These are phyloP conservation scores for Piezodorus guildinii DNA, from an alignment of 1,140 invertebrate species.

Conservation along the genomic window DNA sequence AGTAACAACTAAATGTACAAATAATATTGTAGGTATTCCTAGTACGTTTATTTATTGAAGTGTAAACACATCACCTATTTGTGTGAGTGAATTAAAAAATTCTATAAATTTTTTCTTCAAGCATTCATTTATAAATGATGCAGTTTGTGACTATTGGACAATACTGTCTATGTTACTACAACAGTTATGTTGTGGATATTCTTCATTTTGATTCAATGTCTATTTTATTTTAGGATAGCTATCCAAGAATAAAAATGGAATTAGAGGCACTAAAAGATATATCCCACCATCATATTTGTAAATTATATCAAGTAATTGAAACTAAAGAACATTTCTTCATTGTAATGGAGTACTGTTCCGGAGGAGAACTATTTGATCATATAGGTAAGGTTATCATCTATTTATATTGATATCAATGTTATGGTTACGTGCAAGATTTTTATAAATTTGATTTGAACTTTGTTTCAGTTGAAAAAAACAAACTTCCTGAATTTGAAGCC, in stretches of 20 bases:
- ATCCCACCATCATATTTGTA: conserved; percentile 71
- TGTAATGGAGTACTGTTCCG: conserved; percentile 70
- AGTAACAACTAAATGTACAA: too few species aligned
- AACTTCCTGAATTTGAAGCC: conserved; percentile 57
- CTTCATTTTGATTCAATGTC: neutral
- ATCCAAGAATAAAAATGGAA: conserved; percentile 65
- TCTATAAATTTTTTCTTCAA: too few species aligned
- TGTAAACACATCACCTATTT: too few species aligned
- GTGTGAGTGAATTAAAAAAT: too few species aligned
- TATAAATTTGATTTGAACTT: conserved; percentile 10
- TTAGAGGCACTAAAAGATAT: conserved; percentile 68
- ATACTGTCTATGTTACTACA: too few species aligned
- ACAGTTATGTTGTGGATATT: neutral
- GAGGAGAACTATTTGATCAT: conserved; percentile 77
- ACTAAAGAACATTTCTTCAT: conserved; percentile 57
- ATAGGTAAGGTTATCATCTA: conserved; percentile 23
- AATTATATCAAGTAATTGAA: conserved; percentile 72
- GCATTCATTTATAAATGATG: too few species aligned
- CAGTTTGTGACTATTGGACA: too few species aligned
- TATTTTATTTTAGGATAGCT: conserved; percentile 48
- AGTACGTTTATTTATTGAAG: too few species aligned
- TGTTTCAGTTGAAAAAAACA: conserved; percentile 50
- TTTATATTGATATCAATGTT: neutral
- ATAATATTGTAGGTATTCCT: too few species aligned
- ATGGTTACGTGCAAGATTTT: neutral